Evolutionary conservation across 2,888 invertebrate species (phyloP).

Genomic region (Sesia apiformis): DNA sequence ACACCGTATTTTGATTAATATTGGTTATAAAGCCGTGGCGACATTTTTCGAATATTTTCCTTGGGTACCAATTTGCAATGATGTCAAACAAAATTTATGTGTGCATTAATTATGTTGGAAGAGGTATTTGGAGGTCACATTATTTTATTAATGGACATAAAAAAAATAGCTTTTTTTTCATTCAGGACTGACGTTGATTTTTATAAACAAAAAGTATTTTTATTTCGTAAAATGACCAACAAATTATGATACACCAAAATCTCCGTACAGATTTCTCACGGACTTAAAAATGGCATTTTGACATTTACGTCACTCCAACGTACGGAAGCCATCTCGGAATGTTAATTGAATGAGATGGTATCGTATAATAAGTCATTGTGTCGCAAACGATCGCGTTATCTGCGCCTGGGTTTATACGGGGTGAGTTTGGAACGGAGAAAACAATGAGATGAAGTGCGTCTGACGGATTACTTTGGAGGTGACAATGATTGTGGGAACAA

Average conservation of each 20-base stretch:
- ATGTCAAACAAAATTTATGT: too few relatives aligned
- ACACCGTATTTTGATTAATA: conserved; percentile 39
- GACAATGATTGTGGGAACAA: too few relatives aligned
- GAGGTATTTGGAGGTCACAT: too few relatives aligned
- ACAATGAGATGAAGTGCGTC: not conserved
- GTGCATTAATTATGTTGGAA: too few relatives aligned
- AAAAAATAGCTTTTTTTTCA: too few relatives aligned
- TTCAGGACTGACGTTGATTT: too few relatives aligned
- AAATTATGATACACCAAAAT: too few relatives aligned
- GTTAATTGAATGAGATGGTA: conserved; percentile 66
- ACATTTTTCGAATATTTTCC: conserved; percentile 21
- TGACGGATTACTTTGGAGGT: not conserved
- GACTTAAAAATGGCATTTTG: conserved; percentile 37
- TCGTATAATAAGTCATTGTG: conserved; percentile 67
- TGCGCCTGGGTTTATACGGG: conserved; percentile 26
- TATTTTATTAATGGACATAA: too few relatives aligned
- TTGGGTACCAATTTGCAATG: too few relatives aligned
- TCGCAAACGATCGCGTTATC: conserved; percentile 26
- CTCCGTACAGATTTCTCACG: not conserved
- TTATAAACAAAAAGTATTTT: too few relatives aligned
- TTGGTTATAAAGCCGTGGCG: conserved; percentile 23
- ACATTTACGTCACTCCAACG: conserved; percentile 46
- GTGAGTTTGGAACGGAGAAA: not conserved
- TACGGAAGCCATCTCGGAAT: conserved; percentile 48
- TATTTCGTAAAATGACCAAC: too few relatives aligned